These are phyloP conservation scores for Ictalurus furcatus DNA, from an alignment of 2,113 vertebrate species.

Conservation along the genomic window DNA sequence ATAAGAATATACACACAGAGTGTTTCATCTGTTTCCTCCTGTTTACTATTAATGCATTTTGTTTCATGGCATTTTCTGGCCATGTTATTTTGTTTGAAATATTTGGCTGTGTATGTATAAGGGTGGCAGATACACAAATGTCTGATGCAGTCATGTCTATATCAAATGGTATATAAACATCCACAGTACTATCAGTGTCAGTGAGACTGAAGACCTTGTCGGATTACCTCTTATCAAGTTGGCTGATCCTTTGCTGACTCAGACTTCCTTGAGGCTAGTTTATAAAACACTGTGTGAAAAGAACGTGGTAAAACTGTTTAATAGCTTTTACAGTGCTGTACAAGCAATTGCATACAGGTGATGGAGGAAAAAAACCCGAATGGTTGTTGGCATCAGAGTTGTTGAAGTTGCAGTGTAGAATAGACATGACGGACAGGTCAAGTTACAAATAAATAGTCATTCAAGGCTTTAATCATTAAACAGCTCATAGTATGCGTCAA, in stretches of 20 bases:
- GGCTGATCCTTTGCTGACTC: slow-evolving; percentile 24
- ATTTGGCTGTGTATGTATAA: slow-evolving; percentile 10
- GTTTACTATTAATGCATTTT: not conserved
- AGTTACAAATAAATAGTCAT: not conserved
- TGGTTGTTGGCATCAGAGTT: not conserved
- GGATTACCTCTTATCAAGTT: not conserved
- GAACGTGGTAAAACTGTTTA: not conserved
- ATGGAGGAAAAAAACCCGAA: not conserved
- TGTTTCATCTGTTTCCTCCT: not conserved
- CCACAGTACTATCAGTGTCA: not conserved
- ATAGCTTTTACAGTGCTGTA: not conserved
- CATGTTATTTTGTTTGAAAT: not conserved
- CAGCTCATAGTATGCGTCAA: not conserved
- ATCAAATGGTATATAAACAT: not conserved
- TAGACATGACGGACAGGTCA: not conserved
- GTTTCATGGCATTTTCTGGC: not conserved
- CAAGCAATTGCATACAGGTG: not conserved
- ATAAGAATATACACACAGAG: not conserved
- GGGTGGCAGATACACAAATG: not conserved
- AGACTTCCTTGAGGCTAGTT: slow-evolving; percentile 39
- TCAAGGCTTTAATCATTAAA: not conserved
- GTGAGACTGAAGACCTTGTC: slow-evolving; percentile 14
- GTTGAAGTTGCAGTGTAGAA: not conserved
- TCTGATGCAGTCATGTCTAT: not conserved
- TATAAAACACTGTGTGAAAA: not conserved